Evolutionary conservation across 2,797 vertebrate genomes (phyloP).

Genomic region (Alectoris magna): DNA sequence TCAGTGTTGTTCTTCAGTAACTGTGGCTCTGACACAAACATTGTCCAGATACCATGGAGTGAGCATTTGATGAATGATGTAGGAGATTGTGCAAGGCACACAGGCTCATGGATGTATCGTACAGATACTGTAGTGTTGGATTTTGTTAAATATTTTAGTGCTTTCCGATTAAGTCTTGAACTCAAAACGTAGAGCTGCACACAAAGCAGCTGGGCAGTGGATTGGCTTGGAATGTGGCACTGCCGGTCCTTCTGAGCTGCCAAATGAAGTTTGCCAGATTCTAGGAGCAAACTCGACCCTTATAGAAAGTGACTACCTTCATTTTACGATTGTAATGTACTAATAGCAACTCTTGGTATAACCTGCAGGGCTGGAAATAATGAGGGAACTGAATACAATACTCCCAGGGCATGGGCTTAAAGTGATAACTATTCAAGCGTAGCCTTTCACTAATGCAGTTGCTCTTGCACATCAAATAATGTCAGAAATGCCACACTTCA

Average conservation of each 20-base stretch:
- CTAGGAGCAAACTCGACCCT: constrained; percentile 54
- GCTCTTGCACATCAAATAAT: constrained; percentile 73
- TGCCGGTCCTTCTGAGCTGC: neutral
- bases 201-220: neutral
- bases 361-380: constrained; percentile 77
- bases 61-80: neutral
- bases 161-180: neutral
- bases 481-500: constrained; percentile 75
- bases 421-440: constrained; percentile 71
- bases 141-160: neutral
- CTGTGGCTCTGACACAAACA: neutral
- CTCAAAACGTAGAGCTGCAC: neutral
- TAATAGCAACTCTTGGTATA: constrained; percentile 64
- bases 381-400: constrained; percentile 64
- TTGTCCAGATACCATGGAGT: neutral
- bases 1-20: neutral
- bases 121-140: neutral
- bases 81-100: neutral
- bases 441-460: constrained; percentile 73
- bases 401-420: constrained; percentile 71
- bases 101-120: neutral
- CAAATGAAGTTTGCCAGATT: neutral
- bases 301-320: constrained; percentile 64
- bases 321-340: constrained; percentile 63
- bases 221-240: neutral